Percentiles rank a stretch among this genome's conserved stretches.
These are phyloP conservation scores for Bombus superbus DNA, from an alignment of 1,140 invertebrate genomes.

Conservation along the genomic window DNA sequence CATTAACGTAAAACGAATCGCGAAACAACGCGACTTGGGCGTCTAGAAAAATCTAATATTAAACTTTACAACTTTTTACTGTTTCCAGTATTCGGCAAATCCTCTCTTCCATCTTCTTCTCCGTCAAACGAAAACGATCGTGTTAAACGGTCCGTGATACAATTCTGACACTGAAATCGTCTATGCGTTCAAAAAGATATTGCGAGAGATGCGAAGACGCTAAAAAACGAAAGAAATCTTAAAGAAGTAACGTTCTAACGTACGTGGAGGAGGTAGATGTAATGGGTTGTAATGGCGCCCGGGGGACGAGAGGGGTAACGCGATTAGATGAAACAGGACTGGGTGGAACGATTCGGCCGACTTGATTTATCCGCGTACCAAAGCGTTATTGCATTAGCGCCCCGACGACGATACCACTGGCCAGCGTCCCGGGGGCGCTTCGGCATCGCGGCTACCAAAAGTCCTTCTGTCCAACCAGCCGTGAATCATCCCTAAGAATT, in stretches of 20 bases:
- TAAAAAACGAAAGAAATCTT: neutral
- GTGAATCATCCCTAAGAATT: slow-evolving; percentile 74
- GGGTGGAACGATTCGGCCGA: slow-evolving; percentile 63
- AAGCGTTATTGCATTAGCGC: slow-evolving; percentile 80
- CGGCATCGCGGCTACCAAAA: slow-evolving; percentile 33
- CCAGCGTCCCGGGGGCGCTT: slow-evolving; percentile 34
- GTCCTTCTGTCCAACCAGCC: slow-evolving; percentile 53
- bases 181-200: no score
- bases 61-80: no score
- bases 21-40: neutral
- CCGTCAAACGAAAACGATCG: no score
- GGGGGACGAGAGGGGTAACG: slow-evolving; percentile 72
- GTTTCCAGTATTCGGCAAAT: no score
- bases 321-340: slow-evolving; percentile 74
- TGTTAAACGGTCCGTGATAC: no score
- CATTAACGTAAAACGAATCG: neutral
- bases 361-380: slow-evolving; percentile 79
- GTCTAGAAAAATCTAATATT: neutral
- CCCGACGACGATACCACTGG: slow-evolving; percentile 59
- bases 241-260: no score
- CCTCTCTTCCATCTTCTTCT: no score
- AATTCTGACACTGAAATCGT: no score
- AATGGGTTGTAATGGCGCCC: slow-evolving; percentile 71
- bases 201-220: rapidly evolving
- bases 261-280: neutral